phyloP scores from a whole-genome alignment of 2,113 vertebrate genomes.

The Promerops cafer region DNA sequence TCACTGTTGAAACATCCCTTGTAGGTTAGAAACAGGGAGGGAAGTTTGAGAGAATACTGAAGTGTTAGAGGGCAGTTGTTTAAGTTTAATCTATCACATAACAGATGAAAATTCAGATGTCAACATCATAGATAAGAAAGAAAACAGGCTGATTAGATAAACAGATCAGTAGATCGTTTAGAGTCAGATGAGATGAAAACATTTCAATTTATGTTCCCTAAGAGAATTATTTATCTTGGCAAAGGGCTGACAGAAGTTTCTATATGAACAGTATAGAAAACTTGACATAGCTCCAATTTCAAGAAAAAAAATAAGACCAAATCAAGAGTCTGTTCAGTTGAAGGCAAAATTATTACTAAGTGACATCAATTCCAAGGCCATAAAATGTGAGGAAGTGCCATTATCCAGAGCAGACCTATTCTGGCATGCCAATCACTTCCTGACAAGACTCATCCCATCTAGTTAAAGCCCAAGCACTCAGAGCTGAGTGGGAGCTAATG shows the following conservation, averaged over 20 bases:
- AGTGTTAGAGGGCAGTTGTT: background rate
- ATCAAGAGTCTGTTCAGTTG: background rate
- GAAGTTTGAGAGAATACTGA: background rate
- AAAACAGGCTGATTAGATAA: background rate
- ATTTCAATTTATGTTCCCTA: background rate
- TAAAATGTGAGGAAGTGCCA: background rate
- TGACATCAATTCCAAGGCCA: background rate
- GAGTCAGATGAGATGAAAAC: background rate
- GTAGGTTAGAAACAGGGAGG: background rate
- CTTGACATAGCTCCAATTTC: background rate
- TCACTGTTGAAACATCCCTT: background rate
- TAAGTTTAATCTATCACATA: background rate
- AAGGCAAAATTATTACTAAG: background rate
- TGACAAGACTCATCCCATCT: background rate
- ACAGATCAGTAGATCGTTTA: background rate
- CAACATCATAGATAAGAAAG: background rate
- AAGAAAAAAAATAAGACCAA: background rate
- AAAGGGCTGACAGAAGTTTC: background rate
- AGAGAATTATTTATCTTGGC: background rate
- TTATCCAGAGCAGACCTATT: background rate
- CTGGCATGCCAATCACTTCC: background rate
- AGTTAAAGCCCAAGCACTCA: background rate
- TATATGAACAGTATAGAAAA: background rate
- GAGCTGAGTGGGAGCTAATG: background rate
- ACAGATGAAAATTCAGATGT: background rate